A percentile compares a stretch with the other conserved stretches of the same genome.
phyloP scores from a whole-genome alignment of 2,113 vertebrate species.

The Gymnarchus niloticus region DNA sequence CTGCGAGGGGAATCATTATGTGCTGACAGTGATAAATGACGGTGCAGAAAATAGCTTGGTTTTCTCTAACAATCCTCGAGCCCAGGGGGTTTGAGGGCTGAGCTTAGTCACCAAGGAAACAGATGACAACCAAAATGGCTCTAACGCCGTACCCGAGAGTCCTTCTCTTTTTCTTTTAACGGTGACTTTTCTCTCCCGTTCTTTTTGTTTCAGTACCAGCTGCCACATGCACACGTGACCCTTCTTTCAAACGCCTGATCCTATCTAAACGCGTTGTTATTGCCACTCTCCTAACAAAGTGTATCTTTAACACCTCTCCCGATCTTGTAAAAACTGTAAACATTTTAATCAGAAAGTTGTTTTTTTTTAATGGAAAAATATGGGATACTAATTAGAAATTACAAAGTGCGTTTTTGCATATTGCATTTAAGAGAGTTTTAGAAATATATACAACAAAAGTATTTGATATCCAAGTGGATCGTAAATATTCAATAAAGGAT shows the following conservation, averaged over 20 bases:
- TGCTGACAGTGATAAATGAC: constrained; percentile 99
- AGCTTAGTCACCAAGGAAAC: constrained; percentile 93
- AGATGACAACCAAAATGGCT: constrained; percentile 96
- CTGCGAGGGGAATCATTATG: constrained; percentile 99
- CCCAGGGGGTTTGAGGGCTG: constrained; percentile 87
- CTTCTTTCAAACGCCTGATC: background rate
- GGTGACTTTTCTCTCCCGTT: constrained; percentile 47
- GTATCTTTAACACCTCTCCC: background rate
- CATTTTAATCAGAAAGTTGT: background rate
- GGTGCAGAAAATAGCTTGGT: constrained; percentile 88
- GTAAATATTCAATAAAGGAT: background rate
- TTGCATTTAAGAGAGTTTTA: background rate
- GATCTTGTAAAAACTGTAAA: background rate
- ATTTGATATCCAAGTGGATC: background rate
- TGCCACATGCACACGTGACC: constrained; percentile 33
- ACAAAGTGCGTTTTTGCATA: background rate
- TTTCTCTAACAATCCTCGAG: constrained; percentile 81
- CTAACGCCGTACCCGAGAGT: constrained; percentile 76
- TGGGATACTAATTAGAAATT: background rate
- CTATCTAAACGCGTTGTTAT: background rate
- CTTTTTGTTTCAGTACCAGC: constrained; percentile 76
- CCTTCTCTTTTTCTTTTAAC: constrained; percentile 57
- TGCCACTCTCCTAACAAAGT: background rate
- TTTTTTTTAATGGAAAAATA: background rate
- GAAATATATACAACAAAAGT: background rate